A percentile compares a stretch with the other conserved stretches of the same genome.
These are phyloP conservation scores for Lacanobia wlatinum DNA, from an alignment of 2,888 invertebrate species.

Conservation along the genomic window DNA sequence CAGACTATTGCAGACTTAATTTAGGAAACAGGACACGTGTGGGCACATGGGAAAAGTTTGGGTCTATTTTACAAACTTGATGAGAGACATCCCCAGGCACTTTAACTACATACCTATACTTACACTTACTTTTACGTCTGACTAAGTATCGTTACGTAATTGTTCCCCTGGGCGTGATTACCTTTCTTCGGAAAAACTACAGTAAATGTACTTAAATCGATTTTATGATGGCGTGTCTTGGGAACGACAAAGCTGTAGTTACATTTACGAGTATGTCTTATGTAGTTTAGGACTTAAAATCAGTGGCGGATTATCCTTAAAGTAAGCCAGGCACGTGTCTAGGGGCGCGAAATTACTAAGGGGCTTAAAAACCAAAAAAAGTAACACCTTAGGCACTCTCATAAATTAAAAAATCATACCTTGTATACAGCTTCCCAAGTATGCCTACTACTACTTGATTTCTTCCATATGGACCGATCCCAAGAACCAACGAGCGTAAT, in stretches of 20 bases:
- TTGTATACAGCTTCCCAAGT: no score
- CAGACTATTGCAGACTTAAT: neutral
- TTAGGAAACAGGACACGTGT: constrained; percentile 33
- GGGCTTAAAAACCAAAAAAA: no score
- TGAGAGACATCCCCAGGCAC: constrained; percentile 7
- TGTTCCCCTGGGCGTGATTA: neutral
- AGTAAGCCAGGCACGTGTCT: no score
- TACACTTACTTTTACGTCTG: neutral
- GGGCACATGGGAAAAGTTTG: constrained; percentile 1
- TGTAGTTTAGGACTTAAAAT: neutral
- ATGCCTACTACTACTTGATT: no score
- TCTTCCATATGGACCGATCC: no score
- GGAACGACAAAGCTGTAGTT: neutral
- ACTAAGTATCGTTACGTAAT: constrained; percentile 9
- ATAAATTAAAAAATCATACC: no score
- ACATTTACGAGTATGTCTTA: neutral
- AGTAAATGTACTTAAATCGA: neutral
- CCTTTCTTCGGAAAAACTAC: neutral
- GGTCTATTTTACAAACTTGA: constrained; percentile 19
- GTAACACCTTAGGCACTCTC: no score
- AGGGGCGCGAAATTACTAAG: no score
- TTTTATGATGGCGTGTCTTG: neutral
- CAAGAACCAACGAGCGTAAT: no score
- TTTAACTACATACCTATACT: neutral
- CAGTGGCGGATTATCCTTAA: no score